Evolutionary conservation across 2,797 vertebrate genomes (phyloP).

Genomic region (Cynopterus sphinx): DNA sequence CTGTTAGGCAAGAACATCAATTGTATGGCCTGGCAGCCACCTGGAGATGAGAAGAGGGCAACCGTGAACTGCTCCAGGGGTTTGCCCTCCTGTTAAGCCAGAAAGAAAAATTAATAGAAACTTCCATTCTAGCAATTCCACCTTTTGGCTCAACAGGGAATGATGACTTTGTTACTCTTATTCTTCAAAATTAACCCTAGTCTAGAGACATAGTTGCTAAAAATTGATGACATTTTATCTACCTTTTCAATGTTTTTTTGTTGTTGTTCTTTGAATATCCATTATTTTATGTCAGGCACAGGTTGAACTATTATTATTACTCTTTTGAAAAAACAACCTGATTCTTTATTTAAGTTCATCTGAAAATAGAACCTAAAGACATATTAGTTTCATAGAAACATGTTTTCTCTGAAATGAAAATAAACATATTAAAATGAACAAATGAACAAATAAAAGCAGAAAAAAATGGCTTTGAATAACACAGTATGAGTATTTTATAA

Average conservation of each 20-base stretch:
- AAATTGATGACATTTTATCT: not conserved
- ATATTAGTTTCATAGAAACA: not conserved
- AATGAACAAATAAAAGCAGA: slow-evolving; percentile 7
- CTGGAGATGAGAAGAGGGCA: not conserved
- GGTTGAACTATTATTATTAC: not conserved
- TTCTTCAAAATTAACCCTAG: not conserved
- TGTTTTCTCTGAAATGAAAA: slow-evolving; percentile 43
- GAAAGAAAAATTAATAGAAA: not conserved
- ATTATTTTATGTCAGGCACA: not conserved
- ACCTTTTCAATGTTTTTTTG: not conserved
- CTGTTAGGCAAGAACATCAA: not conserved
- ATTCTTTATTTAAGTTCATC: slow-evolving; percentile 30
- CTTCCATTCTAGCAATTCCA: no score
- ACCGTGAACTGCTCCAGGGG: not conserved
- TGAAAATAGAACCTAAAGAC: not conserved
- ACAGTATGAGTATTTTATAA: slow-evolving; percentile 47
- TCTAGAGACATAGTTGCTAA: not conserved
- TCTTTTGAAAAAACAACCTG: slow-evolving; percentile 43
- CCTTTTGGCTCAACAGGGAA: not conserved
- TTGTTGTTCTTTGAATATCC: not conserved
- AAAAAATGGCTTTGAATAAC: slow-evolving; percentile 28
- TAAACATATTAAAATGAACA: not conserved
- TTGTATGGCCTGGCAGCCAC: no score
- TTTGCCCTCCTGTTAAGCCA: not conserved
- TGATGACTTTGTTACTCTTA: not conserved